phyloP scores from a whole-genome alignment of 2,113 vertebrate species.

The Corythaeola cristata region DNA sequence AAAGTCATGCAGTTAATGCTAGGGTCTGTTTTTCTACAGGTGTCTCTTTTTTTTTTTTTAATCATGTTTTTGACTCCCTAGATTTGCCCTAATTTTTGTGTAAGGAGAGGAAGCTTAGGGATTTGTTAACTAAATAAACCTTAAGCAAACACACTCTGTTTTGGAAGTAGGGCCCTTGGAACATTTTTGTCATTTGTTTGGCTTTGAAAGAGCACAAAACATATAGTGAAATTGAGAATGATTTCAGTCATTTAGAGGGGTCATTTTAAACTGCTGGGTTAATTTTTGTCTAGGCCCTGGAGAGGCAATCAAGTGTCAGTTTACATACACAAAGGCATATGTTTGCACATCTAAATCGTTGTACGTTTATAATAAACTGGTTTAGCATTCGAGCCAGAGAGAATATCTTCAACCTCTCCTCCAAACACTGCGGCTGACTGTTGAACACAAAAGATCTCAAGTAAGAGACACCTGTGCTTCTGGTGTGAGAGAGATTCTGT shows the following conservation, averaged over 20 bases:
- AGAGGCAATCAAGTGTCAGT: background rate
- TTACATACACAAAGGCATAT: background rate
- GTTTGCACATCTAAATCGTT: background rate
- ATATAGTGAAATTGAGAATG: background rate
- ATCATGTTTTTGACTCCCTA: background rate
- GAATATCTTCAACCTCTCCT: background rate
- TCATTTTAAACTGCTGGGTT: background rate
- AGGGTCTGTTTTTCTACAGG: background rate
- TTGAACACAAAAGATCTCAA: background rate
- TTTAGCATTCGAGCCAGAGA: background rate
- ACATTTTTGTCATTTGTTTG: background rate
- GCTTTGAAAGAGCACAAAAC: background rate
- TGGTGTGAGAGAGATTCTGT: background rate
- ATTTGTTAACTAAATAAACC: background rate
- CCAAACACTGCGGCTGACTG: background rate
- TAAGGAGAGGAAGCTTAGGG: background rate
- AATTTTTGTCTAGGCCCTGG: slow-evolving; percentile 36
- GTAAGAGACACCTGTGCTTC: background rate
- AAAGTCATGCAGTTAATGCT: background rate
- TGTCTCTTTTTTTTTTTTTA: background rate
- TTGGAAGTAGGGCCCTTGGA: background rate
- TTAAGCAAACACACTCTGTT: background rate
- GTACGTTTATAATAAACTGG: background rate
- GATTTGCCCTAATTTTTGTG: background rate
- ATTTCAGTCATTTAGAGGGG: background rate